Evolutionary conservation across 2,888 invertebrate species (phyloP).

Genomic region (Ochlodes sylvanus): DNA sequence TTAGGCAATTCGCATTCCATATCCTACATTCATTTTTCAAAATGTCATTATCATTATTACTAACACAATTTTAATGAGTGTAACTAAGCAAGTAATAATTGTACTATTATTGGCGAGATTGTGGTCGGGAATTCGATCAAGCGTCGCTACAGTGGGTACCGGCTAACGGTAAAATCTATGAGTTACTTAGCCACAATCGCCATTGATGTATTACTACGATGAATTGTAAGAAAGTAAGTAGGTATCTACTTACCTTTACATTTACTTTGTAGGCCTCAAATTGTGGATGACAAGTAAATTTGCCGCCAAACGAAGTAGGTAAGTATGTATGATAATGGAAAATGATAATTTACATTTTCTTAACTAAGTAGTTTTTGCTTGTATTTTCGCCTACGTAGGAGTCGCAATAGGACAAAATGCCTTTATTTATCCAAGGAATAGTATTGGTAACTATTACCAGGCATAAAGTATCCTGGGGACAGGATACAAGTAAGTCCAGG

Average conservation of each 20-base stretch:
- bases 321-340: neutral
- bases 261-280: neutral
- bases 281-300: neutral
- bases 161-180: conserved; percentile 24
- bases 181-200: conserved; percentile 12
- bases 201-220: conserved; percentile 1
- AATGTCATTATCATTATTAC: neutral
- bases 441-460: too few species aligned
- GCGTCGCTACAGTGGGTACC: conserved; percentile 6
- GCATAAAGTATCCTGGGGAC: too few species aligned
- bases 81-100: conserved; percentile 23
- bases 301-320: too few species aligned
- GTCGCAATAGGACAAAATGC: too few species aligned
- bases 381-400: too few species aligned
- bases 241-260: neutral
- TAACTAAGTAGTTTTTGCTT: too few species aligned
- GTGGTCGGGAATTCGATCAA: conserved; percentile 32
- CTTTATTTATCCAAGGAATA: too few species aligned
- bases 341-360: neutral
- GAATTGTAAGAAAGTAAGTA: conserved; percentile 5
- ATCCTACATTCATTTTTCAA: neutral
- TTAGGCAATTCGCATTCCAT: neutral
- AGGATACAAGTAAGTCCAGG: too few species aligned
- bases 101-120: conserved; percentile 25
- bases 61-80: conserved; percentile 12